Evolutionary conservation across 1,140 invertebrate species (phyloP), one percentile per base, ranked within the genome.

Genomic region (Papilio aristodemus): DNA sequence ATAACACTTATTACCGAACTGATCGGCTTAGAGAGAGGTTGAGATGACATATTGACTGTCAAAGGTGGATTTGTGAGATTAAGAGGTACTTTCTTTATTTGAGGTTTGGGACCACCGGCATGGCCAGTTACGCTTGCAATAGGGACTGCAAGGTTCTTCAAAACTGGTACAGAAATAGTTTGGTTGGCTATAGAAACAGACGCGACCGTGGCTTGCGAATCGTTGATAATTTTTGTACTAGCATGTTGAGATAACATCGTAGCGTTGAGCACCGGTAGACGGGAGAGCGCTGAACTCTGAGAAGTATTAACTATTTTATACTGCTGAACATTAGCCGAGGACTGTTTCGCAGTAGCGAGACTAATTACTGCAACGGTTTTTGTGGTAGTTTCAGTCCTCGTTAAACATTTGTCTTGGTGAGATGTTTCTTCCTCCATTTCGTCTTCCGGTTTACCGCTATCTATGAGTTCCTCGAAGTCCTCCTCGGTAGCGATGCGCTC

Each of bases 401-500:
- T 85, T 0, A 80, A 38, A 27, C 80, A 81, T 22, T 89, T 89
- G 0, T 82, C 78, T 43, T 66, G 63, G 13, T 72, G 68, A 25
- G 81, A 39, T 9, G 79, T 9, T 67, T 89, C 83, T 50, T 90
- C 90, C 62, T 92, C 79, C 7, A 78, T 63, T 74, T 91, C 88
- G 64, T 92, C 92, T 84, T 93, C 90, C 60, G 92, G 83, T 68
- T 92, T 90, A 64, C 93, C 86, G 72, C 93, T 91, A 71, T 94
- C 93, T 13, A 94, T 94, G 1, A 94, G 76, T 71, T 94, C 93
- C 57, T 94, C 91, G 59, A 94, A 94, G 77, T 93, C 93, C 77
- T 94, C 93, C 73, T 94, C 93, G 6, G 94, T 94, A 0, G 93
- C 92, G 43, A 94, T 92, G 22, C 93, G 92, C 59, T 94, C 93